Evolutionary conservation across 2,888 invertebrate species (phyloP).

Genomic region (Scaptomyza flava): DNA sequence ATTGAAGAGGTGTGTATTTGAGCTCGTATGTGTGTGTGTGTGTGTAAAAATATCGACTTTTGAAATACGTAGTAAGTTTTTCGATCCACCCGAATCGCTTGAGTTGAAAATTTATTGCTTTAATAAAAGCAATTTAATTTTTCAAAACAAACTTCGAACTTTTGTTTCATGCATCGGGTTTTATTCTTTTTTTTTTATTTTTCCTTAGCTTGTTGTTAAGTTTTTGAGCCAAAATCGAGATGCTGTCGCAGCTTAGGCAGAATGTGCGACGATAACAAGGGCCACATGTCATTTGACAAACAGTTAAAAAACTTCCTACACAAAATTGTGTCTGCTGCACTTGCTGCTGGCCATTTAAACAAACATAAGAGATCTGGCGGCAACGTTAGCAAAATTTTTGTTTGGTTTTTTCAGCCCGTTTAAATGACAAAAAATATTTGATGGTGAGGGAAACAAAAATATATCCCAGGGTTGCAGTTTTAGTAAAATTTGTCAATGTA

Average conservation of each 20-base stretch:
- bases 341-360: constrained; percentile 7
- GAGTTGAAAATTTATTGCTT: no score
- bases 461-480: constrained; percentile 45
- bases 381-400: constrained; percentile 17
- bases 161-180: no score
- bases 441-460: constrained; percentile 14
- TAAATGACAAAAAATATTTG: constrained; percentile 42
- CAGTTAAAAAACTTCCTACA: constrained; percentile 30
- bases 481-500: constrained; percentile 48
- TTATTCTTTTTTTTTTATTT: no score
- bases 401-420: neutral
- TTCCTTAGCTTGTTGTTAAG: neutral
- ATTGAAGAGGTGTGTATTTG: constrained; percentile 51
- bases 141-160: no score
- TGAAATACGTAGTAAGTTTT: constrained; percentile 21
- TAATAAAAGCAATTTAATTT: no score
- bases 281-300: constrained; percentile 23
- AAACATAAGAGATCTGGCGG: constrained; percentile 32
- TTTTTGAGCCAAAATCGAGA: constrained; percentile 7
- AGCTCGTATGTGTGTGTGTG: constrained; percentile 1
- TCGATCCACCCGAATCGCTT: neutral
- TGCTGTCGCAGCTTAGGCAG: constrained; percentile 39
- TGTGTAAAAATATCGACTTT: constrained; percentile 15
- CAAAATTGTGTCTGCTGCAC: constrained; percentile 37
- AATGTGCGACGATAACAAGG: constrained; percentile 25